Evolutionary conservation across 64 coral and sea anemone genomes (phyloP).

Genomic region (Catalaphyllia jardinei): DNA sequence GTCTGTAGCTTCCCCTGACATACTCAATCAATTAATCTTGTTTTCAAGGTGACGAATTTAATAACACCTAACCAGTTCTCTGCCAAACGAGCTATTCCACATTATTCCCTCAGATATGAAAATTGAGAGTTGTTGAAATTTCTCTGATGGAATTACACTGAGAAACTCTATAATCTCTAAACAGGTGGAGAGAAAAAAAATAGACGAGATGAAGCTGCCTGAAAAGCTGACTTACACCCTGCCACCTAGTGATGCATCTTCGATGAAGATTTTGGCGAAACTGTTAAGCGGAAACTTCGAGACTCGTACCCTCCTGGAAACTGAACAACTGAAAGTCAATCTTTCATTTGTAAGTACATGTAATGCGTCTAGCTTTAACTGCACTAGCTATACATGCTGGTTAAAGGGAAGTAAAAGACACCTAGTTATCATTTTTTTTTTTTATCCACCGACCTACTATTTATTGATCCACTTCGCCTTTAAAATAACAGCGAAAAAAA

Average conservation of each 20-base stretch:
- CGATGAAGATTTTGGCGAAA: background rate
- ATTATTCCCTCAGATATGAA: too few relatives aligned
- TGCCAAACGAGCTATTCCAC: background rate
- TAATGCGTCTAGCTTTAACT: background rate
- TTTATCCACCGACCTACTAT: too few relatives aligned
- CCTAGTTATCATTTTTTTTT: too few relatives aligned
- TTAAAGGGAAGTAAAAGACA: too few relatives aligned
- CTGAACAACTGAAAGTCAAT: background rate
- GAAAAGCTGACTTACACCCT: background rate
- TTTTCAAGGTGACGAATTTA: too few relatives aligned
- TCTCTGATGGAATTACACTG: too few relatives aligned
- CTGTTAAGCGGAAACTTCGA: background rate
- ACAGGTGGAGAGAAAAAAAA: conserved; percentile 5
- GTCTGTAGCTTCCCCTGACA: too few relatives aligned
- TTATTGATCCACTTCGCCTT: too few relatives aligned
- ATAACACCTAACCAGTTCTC: too few relatives aligned
- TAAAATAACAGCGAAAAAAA: too few relatives aligned
- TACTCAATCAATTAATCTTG: too few relatives aligned
- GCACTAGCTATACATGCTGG: too few relatives aligned
- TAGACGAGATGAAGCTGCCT: background rate
- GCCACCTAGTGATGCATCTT: background rate
- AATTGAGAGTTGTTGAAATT: background rate
- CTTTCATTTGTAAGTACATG: background rate
- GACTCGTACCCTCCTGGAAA: background rate
- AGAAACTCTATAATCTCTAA: background rate